These are phyloP conservation scores for Hypothenemus hampei DNA, from an alignment of 1,140 invertebrate genomes.

Conservation along the genomic window DNA sequence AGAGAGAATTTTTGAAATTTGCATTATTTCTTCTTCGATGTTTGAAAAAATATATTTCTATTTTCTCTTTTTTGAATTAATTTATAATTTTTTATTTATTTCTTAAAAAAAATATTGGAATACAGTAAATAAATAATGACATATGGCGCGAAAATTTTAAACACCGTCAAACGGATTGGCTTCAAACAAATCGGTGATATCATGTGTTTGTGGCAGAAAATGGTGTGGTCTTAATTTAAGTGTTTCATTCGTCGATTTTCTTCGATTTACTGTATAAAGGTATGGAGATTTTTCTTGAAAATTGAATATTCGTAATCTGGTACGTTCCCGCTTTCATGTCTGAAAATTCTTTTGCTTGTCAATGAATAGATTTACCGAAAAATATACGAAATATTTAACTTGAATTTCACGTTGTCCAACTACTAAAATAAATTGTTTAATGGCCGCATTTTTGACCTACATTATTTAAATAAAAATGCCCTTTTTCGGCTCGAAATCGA, in stretches of 20 bases:
- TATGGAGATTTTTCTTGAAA: slow-evolving; percentile 27
- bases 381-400: slow-evolving; percentile 32
- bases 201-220: slow-evolving; percentile 44
- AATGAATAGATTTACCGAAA: slow-evolving; percentile 12
- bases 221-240: slow-evolving; percentile 39
- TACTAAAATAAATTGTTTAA: slow-evolving; percentile 26
- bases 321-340: not conserved
- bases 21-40: too few relatives aligned
- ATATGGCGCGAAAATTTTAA: slow-evolving; percentile 27
- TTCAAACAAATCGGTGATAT: slow-evolving; percentile 40
- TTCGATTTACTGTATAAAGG: slow-evolving; percentile 30
- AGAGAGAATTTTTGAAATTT: too few relatives aligned
- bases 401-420: slow-evolving; percentile 35
- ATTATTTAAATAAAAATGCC: slow-evolving; percentile 30
- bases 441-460: slow-evolving; percentile 43
- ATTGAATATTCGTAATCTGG: not conserved
- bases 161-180: slow-evolving; percentile 23
- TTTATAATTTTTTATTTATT: too few relatives aligned
- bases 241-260: slow-evolving; percentile 29
- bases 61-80: too few relatives aligned
- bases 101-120: too few relatives aligned
- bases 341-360: not conserved
- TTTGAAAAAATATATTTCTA: too few relatives aligned
- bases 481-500: too few relatives aligned
- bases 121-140: too few relatives aligned